Percentiles rank a stretch among this genome's conserved stretches.
Conservation (phyloP, 2,113 vertebrate species). For the Scomber colias region DNA sequence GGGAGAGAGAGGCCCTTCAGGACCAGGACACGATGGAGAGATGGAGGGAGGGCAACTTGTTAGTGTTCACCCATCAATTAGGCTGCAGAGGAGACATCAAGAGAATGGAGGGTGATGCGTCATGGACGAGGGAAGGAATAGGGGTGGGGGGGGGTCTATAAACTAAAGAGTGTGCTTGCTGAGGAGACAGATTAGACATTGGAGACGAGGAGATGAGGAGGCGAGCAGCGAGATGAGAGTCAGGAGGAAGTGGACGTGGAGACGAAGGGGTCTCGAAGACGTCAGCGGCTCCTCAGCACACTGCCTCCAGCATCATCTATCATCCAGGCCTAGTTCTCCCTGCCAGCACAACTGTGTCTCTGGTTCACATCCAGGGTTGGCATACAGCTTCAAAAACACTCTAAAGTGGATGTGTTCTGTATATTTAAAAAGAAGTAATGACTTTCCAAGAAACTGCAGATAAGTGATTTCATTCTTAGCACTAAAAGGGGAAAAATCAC, state of each 20-base stretch:
- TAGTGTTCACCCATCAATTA: conserved; percentile 81
- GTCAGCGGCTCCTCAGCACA: conserved; percentile 58
- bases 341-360: conserved; percentile 57
- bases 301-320: conserved; percentile 68
- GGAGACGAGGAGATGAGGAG: conserved; percentile 62
- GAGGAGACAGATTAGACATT: conserved; percentile 67
- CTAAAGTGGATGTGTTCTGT: conserved; percentile 48
- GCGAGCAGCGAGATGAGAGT: conserved; percentile 43
- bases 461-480: conserved; percentile 38
- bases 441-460: conserved; percentile 46
- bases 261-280: conserved; percentile 63
- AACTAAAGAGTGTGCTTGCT: conserved; percentile 56
- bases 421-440: conserved; percentile 52
- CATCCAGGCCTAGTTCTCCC: conserved; percentile 65
- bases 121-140: conserved; percentile 7
- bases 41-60: conserved; percentile 71
- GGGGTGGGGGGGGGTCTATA: conserved; percentile 25
- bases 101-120: conserved; percentile 66
- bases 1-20: conserved; percentile 59
- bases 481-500: background rate
- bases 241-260: conserved; percentile 54
- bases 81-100: conserved; percentile 64
- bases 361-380: conserved; percentile 65
- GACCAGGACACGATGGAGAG: conserved; percentile 59
- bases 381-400: conserved; percentile 52